Conservation (phyloP, 2,113 vertebrate species). For the Phocoena phocoena region DNA sequence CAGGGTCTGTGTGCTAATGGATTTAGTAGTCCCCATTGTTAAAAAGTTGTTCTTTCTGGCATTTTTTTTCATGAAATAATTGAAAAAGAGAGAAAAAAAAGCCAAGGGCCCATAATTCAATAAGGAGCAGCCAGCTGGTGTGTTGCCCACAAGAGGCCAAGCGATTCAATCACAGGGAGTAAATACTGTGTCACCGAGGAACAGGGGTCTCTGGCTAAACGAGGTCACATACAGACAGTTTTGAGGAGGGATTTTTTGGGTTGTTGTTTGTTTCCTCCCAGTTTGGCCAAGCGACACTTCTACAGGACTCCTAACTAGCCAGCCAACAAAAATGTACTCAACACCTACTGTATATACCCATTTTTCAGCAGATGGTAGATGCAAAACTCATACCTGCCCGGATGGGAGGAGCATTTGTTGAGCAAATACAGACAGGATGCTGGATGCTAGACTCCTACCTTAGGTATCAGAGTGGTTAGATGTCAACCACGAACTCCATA, state of each 20-base stretch:
- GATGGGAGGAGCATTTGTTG: neutral
- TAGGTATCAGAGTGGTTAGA: neutral
- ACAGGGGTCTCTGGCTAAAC: neutral
- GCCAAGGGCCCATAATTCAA: neutral
- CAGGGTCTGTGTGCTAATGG: neutral
- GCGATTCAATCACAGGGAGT: neutral
- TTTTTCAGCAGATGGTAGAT: neutral
- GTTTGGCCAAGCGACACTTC: neutral
- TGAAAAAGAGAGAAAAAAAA: neutral
- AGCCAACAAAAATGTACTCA: neutral
- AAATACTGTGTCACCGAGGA: neutral
- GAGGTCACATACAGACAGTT: neutral
- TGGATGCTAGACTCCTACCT: neutral
- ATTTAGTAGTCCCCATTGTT: neutral
- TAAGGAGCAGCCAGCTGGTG: neutral
- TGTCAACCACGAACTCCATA: neutral
- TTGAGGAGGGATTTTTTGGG: neutral
- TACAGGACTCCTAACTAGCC: neutral
- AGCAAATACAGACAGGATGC: neutral
- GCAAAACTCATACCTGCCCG: neutral
- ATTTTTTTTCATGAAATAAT: neutral
- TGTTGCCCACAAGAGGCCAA: neutral
- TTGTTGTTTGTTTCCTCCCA: neutral
- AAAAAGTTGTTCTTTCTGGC: neutral
- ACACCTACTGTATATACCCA: neutral